Conservation (phyloP, 2,113 vertebrate species). For the Leptobrachium leishanense region DNA sequence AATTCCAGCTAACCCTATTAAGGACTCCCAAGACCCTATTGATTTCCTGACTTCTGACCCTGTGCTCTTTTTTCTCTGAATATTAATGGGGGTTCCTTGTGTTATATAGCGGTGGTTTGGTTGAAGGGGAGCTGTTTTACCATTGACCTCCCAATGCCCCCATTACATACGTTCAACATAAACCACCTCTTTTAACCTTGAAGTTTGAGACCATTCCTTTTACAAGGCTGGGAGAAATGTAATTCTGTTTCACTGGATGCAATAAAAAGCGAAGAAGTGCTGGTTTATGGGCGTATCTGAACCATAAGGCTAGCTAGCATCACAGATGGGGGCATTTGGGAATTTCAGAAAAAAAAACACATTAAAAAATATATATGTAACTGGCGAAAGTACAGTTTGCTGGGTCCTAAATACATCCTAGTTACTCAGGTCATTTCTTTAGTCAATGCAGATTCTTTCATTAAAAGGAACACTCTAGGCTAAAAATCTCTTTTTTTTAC, state of each 20-base stretch:
- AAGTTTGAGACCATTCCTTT: slow-evolving; percentile 48
- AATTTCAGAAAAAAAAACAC: too few species aligned
- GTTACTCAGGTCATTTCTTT: too few species aligned
- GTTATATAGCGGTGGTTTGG: slow-evolving; percentile 51
- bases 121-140: slow-evolving; percentile 50
- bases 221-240: slow-evolving; percentile 13
- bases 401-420: too few species aligned
- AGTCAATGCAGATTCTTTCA: too few species aligned
- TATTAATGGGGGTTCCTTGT: slow-evolving; percentile 59
- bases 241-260: not conserved
- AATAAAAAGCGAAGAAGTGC: too few species aligned
- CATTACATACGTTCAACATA: slow-evolving; percentile 64
- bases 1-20: slow-evolving; percentile 42
- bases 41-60: slow-evolving; percentile 59
- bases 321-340: too few species aligned
- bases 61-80: slow-evolving; percentile 56
- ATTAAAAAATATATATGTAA: too few species aligned
- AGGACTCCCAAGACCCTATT: slow-evolving; percentile 41
- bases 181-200: slow-evolving; percentile 52
- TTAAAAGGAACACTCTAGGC: too few species aligned
- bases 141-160: slow-evolving; percentile 61
- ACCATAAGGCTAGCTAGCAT: too few species aligned
- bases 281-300: too few species aligned
- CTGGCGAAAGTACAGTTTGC: too few species aligned
- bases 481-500: too few species aligned